Evolutionary conservation across 2,888 invertebrate species (phyloP), one percentile per base, ranked within the genome.

Genomic region (Epirrhoe alternata): DNA sequence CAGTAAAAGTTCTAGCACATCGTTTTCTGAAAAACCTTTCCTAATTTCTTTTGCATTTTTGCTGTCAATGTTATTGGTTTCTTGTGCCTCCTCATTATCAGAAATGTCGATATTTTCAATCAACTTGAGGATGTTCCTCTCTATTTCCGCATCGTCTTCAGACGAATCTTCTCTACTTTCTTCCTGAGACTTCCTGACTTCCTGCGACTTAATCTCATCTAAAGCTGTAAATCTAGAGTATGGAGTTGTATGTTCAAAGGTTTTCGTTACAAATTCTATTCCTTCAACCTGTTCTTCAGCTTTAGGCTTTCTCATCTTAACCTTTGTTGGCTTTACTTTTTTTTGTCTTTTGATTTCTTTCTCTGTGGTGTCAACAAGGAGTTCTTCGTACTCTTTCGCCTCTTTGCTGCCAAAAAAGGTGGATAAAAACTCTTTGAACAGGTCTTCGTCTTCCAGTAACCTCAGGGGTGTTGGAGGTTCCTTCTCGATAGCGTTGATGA

Each of bases 401-500:
- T 87, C 86, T 16, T 83, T 74, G 33, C 79, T 81, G n/a, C 69
- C 73, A 61, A 87, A 86, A 78, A 87, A 81, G 0, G 85, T 82
- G 35, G 64, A 55, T 10, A 87, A 61, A 64, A 87, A 86, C 35
- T 86, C 81, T 65, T 81, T 78, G 61, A 88, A 84, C 4, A 83
- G 52, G 6, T 76, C 53, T 3, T 78, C 74, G 12, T 85, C 79
- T 1, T 80, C 67, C 1, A 80, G 42, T 1, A 73, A 72, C 63
- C 83, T 77, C 1, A 85, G 57, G 7, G 67, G 53, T 2, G 80
- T 79, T 0, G 35, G 56, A 12, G 74, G 68, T 24, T 24, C 1
- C 24, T 2, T 24, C 24, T 24, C 24, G 57, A 17, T 17, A 8
- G 6, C 10, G 6, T 64, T 64, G 31, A 61, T 33, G 10, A 5